Evolutionary conservation across 92 coral and sea anemone genomes (phyloP).

Genomic region (Galaxea fascicularis): DNA sequence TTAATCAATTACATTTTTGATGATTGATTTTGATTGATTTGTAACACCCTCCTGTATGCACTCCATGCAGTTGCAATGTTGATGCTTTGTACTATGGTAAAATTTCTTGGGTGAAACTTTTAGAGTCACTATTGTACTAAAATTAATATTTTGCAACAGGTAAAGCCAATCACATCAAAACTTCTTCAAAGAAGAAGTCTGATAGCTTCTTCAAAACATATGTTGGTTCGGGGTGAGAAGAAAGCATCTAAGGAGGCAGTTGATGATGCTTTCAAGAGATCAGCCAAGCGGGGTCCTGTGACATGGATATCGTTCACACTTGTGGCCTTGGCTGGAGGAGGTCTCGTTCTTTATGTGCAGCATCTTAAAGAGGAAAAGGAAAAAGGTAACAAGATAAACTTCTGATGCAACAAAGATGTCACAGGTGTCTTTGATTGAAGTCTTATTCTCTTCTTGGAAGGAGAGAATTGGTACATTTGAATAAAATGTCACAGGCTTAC

Average conservation of each 20-base stretch:
- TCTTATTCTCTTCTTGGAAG: neutral
- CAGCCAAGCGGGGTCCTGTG: constrained; percentile 88
- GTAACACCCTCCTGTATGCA: no score
- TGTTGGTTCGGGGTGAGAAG: constrained; percentile 5
- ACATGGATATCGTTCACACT: constrained; percentile 89
- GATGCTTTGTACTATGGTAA: no score
- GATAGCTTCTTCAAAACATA: constrained; percentile 10
- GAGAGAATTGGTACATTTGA: neutral
- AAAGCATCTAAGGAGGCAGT: neutral
- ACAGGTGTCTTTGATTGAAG: neutral
- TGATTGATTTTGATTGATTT: no score
- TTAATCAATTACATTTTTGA: no score
- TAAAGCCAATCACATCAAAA: neutral
- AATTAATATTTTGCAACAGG: neutral
- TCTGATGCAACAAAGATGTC: neutral
- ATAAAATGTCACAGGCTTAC: neutral
- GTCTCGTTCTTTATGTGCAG: constrained; percentile 84
- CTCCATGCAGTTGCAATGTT: no score
- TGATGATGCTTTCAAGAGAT: constrained; percentile 60
- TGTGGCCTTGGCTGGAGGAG: constrained; percentile 90
- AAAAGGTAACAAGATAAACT: constrained; percentile 53
- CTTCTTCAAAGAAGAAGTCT: constrained; percentile 18
- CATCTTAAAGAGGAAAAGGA: constrained; percentile 91
- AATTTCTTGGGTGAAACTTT: no score
- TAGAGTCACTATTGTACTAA: no score